Conservation (phyloP, 2,797 vertebrate species). For the Catamblyrhynchus diadema region DNA sequence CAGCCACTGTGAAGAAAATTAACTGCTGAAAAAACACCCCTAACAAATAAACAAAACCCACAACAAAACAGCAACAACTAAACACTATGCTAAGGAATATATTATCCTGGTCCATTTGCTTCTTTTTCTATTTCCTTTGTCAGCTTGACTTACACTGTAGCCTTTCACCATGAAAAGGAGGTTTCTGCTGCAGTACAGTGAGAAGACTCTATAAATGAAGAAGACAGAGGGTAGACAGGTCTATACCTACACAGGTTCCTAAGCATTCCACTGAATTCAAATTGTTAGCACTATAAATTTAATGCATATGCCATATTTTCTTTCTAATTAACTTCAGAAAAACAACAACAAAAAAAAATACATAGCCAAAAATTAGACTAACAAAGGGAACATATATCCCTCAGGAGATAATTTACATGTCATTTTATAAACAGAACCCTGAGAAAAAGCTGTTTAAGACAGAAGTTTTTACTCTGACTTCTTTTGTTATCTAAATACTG, state of each 20-base stretch:
- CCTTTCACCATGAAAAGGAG: background rate
- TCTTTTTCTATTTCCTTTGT: background rate
- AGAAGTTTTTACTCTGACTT: background rate
- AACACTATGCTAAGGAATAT: background rate
- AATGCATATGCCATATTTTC: background rate
- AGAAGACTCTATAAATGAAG: background rate
- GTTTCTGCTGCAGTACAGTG: background rate
- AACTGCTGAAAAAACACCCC: background rate
- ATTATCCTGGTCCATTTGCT: background rate
- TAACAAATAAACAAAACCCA: background rate
- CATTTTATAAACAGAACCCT: background rate
- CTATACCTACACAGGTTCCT: background rate
- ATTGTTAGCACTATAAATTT: background rate
- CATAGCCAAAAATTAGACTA: background rate
- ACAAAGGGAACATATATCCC: background rate
- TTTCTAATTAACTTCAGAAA: background rate
- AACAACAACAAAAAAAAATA: background rate
- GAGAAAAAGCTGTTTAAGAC: background rate
- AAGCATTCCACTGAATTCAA: background rate
- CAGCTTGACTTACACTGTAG: background rate
- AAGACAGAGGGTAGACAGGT: background rate
- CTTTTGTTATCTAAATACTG: background rate
- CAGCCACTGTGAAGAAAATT: background rate
- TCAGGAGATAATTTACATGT: background rate
- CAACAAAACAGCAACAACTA: background rate